A percentile compares a stretch with the other conserved stretches of the same genome.
phyloP scores from a whole-genome alignment of 1,140 invertebrate genomes.

The Calliopsis andreniformis region DNA sequence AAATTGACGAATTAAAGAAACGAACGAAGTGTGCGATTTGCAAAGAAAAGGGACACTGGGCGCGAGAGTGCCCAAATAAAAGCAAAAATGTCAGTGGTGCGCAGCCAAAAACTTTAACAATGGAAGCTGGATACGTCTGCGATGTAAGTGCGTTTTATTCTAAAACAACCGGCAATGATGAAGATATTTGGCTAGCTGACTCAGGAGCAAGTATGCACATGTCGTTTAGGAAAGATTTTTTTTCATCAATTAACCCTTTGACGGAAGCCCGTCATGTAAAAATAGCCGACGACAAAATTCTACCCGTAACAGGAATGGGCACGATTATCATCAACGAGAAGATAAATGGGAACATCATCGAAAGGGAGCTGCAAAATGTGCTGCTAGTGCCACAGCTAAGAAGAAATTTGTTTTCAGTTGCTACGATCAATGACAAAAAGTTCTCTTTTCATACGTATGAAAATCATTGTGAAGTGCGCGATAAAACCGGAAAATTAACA shows the following conservation, averaged over 20 bases:
- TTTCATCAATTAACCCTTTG: background rate
- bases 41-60: slow-evolving; percentile 31
- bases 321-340: no score
- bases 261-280: background rate
- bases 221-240: slow-evolving; percentile 13
- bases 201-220: slow-evolving; percentile 30
- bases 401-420: no score
- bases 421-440: no score
- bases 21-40: slow-evolving; percentile 16
- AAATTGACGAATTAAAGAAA: slow-evolving; percentile 26
- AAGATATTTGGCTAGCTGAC: slow-evolving; percentile 10
- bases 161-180: background rate
- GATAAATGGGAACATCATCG: no score
- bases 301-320: no score
- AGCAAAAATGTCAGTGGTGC: background rate
- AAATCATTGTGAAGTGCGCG: no score
- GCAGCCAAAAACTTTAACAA: background rate
- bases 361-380: no score
- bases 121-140: background rate
- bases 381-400: no score
- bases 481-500: no score
- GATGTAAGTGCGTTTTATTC: background rate
- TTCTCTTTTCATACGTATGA: no score
- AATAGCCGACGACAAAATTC: no score
- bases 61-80: slow-evolving; percentile 24